phyloP scores from a whole-genome alignment of 2,888 invertebrate species.

The Trichacis sp. region DNA sequence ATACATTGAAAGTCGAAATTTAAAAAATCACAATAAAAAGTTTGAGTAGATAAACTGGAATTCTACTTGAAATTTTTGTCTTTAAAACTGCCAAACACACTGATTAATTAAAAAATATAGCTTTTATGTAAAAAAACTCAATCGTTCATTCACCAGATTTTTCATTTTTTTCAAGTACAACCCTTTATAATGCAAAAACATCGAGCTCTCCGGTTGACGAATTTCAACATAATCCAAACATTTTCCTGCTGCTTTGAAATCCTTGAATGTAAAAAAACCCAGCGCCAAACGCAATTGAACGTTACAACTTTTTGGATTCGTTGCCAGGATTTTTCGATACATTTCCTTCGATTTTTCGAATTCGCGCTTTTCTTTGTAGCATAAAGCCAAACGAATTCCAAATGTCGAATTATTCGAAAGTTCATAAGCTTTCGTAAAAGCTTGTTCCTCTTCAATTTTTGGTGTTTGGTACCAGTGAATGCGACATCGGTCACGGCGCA shows the following conservation, averaged over 20 bases:
- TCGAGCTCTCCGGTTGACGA: background rate
- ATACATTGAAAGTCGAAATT: too few species aligned
- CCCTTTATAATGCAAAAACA: too few species aligned
- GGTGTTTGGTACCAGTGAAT: too few species aligned
- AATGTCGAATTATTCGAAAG: too few species aligned
- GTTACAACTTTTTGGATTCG: background rate
- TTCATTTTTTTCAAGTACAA: too few species aligned
- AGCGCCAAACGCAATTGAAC: background rate
- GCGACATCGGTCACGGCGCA: constrained; percentile 2
- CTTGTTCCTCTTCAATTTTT: background rate
- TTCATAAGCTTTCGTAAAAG: background rate
- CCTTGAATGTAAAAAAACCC: background rate
- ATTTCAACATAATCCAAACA: background rate
- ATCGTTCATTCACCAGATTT: too few species aligned
- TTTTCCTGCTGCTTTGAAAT: background rate
- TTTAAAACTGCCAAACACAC: too few species aligned
- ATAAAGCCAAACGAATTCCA: background rate
- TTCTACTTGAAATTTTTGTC: too few species aligned
- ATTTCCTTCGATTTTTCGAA: background rate
- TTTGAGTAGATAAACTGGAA: too few species aligned
- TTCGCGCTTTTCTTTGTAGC: background rate
- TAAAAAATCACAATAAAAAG: too few species aligned
- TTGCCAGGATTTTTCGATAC: background rate
- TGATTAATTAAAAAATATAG: too few species aligned
- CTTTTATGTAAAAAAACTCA: too few species aligned